These are phyloP conservation scores for Poecile atricapillus DNA, from an alignment of 2,113 vertebrate species.

Conservation along the genomic window DNA sequence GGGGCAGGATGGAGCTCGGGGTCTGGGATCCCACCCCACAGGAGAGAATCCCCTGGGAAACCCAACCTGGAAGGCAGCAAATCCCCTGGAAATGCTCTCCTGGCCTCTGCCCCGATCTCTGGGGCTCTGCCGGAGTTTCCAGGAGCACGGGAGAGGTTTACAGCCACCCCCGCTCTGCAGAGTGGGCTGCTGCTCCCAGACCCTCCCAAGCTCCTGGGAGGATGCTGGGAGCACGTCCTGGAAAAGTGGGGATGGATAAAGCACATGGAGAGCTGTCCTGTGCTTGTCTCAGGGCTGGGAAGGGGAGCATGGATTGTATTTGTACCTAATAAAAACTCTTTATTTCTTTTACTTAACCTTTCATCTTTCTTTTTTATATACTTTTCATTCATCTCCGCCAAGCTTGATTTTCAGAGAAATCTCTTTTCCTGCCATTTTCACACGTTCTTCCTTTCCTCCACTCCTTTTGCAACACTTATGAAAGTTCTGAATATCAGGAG, in stretches of 20 bases:
- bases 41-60: rapidly evolving
- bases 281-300: not conserved
- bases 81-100: rapidly evolving
- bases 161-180: rapidly evolving
- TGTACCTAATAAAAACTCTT: not conserved
- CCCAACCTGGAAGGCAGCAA: not conserved
- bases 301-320: rapidly evolving
- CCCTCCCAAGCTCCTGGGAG: not conserved
- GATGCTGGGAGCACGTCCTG: not conserved
- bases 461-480: not conserved
- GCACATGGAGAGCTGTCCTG: not conserved
- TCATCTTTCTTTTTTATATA: not conserved
- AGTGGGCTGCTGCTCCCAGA: not conserved
- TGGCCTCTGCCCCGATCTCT: not conserved
- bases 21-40: rapidly evolving
- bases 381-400: not conserved
- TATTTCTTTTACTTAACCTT: not conserved
- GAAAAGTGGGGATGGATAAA: not conserved
- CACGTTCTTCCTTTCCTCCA: rapidly evolving
- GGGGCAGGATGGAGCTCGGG: not conserved
- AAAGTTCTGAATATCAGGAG: not conserved
- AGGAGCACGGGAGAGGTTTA: not conserved
- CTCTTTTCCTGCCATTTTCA: not conserved
- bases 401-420: not conserved
- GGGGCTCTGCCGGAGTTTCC: rapidly evolving